Conservation (phyloP, 2,888 invertebrate species). For the Temnothorax rugatulus region DNA sequence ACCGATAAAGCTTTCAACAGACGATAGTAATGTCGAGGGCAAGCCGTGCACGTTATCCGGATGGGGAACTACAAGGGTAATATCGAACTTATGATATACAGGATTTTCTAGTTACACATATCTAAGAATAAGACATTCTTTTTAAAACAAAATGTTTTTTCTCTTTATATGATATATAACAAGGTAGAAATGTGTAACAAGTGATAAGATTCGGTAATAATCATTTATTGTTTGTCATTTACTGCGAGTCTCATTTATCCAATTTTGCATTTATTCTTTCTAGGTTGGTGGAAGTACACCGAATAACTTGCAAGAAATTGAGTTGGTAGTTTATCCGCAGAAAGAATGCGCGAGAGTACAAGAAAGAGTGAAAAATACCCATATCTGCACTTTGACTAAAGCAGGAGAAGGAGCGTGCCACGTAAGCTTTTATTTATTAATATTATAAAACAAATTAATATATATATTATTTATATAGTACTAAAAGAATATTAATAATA, state of each 20-base stretch:
- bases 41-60: conserved; percentile 75
- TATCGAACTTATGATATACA: background rate
- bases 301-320: conserved; percentile 74
- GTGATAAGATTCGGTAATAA: background rate
- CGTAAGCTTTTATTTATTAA: conserved; percentile 72
- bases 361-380: conserved; percentile 63
- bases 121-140: background rate
- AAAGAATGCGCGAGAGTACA: conserved; percentile 65
- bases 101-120: background rate
- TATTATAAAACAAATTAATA: background rate
- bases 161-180: background rate
- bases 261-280: background rate
- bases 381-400: conserved; percentile 81
- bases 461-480: background rate
- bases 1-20: conserved; percentile 69
- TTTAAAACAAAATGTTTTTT: background rate
- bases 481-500: background rate
- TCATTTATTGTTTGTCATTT: background rate
- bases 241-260: background rate
- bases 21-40: conserved; percentile 59
- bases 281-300: conserved; percentile 73
- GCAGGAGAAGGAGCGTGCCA: conserved; percentile 82
- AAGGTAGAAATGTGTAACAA: background rate
- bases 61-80: conserved; percentile 77
- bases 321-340: conserved; percentile 65